phyloP scores from a whole-genome alignment of 2,797 vertebrate genomes.

The Lutjanus campechanus region DNA sequence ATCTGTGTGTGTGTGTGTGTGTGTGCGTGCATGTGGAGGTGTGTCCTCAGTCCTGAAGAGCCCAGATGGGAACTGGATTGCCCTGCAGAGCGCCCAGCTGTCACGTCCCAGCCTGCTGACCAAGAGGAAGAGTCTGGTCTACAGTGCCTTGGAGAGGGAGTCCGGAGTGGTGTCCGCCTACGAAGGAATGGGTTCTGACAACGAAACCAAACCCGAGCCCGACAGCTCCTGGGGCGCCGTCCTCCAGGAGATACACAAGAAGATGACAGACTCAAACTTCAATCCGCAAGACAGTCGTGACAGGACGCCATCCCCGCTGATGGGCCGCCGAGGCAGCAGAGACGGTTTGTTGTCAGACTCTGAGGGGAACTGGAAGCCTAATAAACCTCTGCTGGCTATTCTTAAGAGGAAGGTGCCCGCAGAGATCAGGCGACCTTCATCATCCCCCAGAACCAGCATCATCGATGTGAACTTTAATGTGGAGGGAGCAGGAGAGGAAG shows the following conservation, averaged over 20 bases:
- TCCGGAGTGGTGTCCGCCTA: slow-evolving; percentile 91
- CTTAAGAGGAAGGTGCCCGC: slow-evolving; percentile 74
- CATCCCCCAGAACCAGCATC: slow-evolving; percentile 69
- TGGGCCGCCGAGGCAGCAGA: slow-evolving; percentile 21
- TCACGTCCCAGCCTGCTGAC: slow-evolving; percentile 89
- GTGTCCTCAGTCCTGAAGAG: slow-evolving; percentile 90
- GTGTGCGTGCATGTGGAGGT: slow-evolving; percentile 60
- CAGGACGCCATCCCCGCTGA: slow-evolving; percentile 2
- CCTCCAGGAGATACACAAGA: slow-evolving; percentile 78
- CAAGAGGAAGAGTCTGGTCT: slow-evolving; percentile 91
- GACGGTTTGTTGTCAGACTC: slow-evolving; percentile 55
- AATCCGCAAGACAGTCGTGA: slow-evolving; percentile 63
- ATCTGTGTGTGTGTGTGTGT: slow-evolving; percentile 27
- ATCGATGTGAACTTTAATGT: slow-evolving; percentile 80
- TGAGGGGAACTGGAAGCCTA: slow-evolving; percentile 64
- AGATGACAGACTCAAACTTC: slow-evolving; percentile 65
- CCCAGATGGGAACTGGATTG: slow-evolving; percentile 96
- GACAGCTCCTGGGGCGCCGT: slow-evolving; percentile 82
- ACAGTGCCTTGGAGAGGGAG: slow-evolving; percentile 90
- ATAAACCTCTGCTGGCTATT: slow-evolving; percentile 61
- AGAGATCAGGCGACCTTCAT: slow-evolving; percentile 66
- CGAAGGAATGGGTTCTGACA: slow-evolving; percentile 91
- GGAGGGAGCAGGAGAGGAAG: slow-evolving; percentile 42
- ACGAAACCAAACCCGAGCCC: slow-evolving; percentile 87
- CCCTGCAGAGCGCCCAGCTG: slow-evolving; percentile 88